phyloP scores from a whole-genome alignment of 2,888 invertebrate genomes.

The Lamproptera curius region DNA sequence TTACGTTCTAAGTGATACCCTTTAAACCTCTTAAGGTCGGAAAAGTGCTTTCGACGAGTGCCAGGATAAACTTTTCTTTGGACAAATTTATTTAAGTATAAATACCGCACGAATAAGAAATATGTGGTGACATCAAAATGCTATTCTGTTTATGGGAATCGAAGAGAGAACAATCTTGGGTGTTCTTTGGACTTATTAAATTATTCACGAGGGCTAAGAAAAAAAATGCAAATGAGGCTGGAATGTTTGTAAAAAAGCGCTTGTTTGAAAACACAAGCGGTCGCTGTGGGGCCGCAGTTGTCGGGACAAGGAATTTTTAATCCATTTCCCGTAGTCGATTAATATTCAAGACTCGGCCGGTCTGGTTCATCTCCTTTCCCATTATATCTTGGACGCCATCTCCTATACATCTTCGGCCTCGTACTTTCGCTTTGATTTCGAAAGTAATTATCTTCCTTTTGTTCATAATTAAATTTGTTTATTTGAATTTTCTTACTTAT shows the following conservation, averaged over 20 bases:
- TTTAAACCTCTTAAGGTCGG: conserved; percentile 41
- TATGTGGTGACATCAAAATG: no score
- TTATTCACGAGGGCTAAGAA: conserved; percentile 71
- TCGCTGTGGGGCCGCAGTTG: conserved; percentile 58
- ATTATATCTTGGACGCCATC: conserved; percentile 69
- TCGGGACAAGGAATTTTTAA: conserved; percentile 74
- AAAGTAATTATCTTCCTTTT: conserved; percentile 68
- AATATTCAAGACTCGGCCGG: conserved; percentile 75
- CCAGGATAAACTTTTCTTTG: conserved; percentile 4
- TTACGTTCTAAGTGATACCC: conserved; percentile 64
- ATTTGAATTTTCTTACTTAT: conserved; percentile 11
- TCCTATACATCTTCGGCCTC: conserved; percentile 35
- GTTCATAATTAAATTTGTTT: conserved; percentile 44
- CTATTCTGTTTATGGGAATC: conserved; percentile 7
- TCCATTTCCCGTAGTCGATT: conserved; percentile 77
- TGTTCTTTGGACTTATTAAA: conserved; percentile 72
- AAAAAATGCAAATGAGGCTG: conserved; percentile 71
- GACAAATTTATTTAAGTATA: no score
- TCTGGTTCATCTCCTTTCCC: conserved; percentile 77
- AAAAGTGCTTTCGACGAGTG: conserved; percentile 24
- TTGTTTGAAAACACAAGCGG: conserved; percentile 71
- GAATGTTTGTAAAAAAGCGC: conserved; percentile 71
- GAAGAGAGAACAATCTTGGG: conserved; percentile 38
- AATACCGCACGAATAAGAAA: conserved; percentile 1
- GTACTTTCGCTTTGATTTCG: conserved; percentile 62